Conservation (phyloP, 2,113 vertebrate species). For the Cryptoleucopteryx plumbea region DNA sequence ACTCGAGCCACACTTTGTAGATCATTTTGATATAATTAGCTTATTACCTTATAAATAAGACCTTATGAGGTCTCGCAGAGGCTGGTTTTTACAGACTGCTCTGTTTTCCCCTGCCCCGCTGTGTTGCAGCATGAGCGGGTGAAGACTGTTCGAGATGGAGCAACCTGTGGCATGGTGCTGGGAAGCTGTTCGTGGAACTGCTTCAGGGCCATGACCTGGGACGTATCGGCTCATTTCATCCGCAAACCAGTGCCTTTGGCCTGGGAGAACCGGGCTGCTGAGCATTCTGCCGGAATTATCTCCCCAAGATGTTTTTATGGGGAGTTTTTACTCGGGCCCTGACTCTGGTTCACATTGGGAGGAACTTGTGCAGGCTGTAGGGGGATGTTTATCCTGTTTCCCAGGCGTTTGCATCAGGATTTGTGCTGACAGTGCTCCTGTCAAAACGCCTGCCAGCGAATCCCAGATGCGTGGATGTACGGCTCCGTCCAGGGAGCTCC, state of each 20-base stretch:
- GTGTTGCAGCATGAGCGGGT: not conserved
- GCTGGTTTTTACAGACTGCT: not conserved
- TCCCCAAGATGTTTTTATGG: not conserved
- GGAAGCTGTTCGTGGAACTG: not conserved
- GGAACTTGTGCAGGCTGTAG: not conserved
- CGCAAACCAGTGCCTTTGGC: not conserved
- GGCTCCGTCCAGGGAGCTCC: not conserved
- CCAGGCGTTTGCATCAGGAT: not conserved
- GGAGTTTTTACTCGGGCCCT: not conserved
- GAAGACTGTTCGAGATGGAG: not conserved
- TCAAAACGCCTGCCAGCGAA: not conserved
- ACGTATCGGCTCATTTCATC: not conserved
- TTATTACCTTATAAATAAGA: not conserved
- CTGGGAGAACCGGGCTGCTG: not conserved
- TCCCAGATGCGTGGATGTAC: not conserved
- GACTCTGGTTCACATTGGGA: not conserved
- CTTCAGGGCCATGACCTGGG: not conserved
- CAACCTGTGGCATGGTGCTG: not conserved
- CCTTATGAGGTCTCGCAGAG: rapidly evolving
- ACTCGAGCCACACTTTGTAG: not conserved
- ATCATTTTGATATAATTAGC: not conserved
- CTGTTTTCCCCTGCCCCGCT: not conserved
- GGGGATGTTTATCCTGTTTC: not conserved
- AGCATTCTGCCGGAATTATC: not conserved
- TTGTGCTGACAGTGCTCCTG: not conserved